Evolutionary conservation across 2,888 invertebrate genomes (phyloP).

Genomic region (Harpalus rubripes): DNA sequence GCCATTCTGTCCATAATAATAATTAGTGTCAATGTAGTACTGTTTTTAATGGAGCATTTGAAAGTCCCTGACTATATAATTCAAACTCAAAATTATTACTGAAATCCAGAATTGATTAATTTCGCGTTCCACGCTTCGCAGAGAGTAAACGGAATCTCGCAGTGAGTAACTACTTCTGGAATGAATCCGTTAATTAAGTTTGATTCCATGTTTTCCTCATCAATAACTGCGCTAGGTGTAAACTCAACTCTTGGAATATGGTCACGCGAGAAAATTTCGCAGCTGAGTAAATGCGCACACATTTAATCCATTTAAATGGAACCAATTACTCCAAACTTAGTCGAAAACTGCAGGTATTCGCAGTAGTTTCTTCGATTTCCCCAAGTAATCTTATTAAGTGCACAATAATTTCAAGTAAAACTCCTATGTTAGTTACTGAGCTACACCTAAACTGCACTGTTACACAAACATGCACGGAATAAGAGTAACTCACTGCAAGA

Average conservation of each 20-base stretch:
- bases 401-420: slow-evolving; percentile 50
- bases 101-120: too few relatives aligned
- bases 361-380: slow-evolving; percentile 48
- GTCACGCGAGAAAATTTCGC: slow-evolving; percentile 29
- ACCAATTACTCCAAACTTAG: slow-evolving; percentile 45
- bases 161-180: background rate
- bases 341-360: slow-evolving; percentile 49
- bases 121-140: background rate
- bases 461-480: slow-evolving; percentile 41
- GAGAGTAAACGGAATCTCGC: background rate
- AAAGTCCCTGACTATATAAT: too few relatives aligned
- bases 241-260: background rate
- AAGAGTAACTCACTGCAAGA: slow-evolving; percentile 27
- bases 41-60: too few relatives aligned
- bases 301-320: slow-evolving; percentile 44
- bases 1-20: too few relatives aligned
- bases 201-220: slow-evolving; percentile 3
- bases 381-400: slow-evolving; percentile 55
- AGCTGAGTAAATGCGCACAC: slow-evolving; percentile 16
- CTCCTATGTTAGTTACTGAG: slow-evolving; percentile 36
- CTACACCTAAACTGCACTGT: slow-evolving; percentile 46
- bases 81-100: too few relatives aligned
- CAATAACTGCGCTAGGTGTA: slow-evolving; percentile 5
- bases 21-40: too few relatives aligned
- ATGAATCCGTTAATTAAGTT: background rate